phyloP scores from a whole-genome alignment of 2,888 invertebrate species.

The Auanema freiburgensis region DNA sequence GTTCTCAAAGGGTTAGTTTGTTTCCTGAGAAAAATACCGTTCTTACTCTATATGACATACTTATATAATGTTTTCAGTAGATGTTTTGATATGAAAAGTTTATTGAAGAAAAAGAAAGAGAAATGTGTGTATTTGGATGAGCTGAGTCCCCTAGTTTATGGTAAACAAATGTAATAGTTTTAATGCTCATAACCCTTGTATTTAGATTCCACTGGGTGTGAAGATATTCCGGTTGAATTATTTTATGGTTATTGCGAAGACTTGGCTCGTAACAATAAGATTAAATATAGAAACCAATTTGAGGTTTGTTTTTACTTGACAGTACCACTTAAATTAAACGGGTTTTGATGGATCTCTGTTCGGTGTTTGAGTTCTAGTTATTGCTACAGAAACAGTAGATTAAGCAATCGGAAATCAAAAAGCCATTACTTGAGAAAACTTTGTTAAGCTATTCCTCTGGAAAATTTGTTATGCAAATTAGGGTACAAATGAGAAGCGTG shows the following conservation, averaged over 20 bases:
- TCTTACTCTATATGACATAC: too few relatives aligned
- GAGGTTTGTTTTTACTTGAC: slow-evolving; percentile 33
- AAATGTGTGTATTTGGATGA: slow-evolving; percentile 52
- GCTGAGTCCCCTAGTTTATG: slow-evolving; percentile 55
- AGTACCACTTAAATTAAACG: too few relatives aligned
- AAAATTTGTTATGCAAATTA: too few relatives aligned
- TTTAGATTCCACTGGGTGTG: slow-evolving; percentile 43
- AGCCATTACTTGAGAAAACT: too few relatives aligned
- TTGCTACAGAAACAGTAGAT: too few relatives aligned
- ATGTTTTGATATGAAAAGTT: slow-evolving; percentile 41
- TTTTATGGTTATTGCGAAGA: slow-evolving; percentile 61
- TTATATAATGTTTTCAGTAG: slow-evolving; percentile 18
- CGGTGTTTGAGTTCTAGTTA: too few relatives aligned
- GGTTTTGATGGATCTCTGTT: too few relatives aligned
- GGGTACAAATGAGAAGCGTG: too few relatives aligned
- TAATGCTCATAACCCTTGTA: slow-evolving; percentile 1
- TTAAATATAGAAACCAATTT: slow-evolving; percentile 53
- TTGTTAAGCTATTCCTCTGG: too few relatives aligned
- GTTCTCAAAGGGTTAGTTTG: slow-evolving; percentile 42
- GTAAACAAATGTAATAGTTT: slow-evolving; percentile 29
- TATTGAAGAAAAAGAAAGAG: slow-evolving; percentile 47
- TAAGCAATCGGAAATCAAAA: too few relatives aligned
- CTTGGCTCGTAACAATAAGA: slow-evolving; percentile 46
- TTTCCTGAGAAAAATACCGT: too few relatives aligned
- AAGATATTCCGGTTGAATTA: slow-evolving; percentile 53